Evolutionary conservation across 1,140 invertebrate species (phyloP).

Genomic region (Euborellia annulipes): DNA sequence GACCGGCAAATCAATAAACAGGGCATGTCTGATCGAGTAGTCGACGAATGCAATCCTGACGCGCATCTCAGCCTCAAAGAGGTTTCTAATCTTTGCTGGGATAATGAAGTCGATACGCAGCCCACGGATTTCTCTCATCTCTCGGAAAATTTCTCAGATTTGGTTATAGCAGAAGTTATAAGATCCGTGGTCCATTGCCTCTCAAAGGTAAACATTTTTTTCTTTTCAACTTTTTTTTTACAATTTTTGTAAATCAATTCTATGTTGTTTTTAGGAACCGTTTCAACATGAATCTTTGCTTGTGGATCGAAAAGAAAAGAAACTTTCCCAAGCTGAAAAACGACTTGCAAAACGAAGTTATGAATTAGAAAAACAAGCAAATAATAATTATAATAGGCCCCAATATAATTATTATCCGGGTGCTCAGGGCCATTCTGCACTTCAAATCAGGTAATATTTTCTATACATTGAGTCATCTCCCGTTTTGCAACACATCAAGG

Average conservation of each 20-base stretch:
- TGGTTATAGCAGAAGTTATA: constrained; percentile 60
- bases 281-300: constrained; percentile 95
- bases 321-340: constrained; percentile 89
- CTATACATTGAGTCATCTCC: too few species aligned
- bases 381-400: constrained; percentile 37
- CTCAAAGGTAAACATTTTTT: constrained; percentile 33
- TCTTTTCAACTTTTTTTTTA: background rate
- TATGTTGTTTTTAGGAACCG: constrained; percentile 42
- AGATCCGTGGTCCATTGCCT: constrained; percentile 47
- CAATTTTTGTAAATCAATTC: background rate
- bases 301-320: constrained; percentile 89
- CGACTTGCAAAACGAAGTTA: constrained; percentile 83
- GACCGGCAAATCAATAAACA: constrained; percentile 97
- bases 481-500: background rate
- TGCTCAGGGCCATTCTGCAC: constrained; percentile 1
- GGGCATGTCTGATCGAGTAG: constrained; percentile 90
- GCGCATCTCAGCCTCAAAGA: constrained; percentile 89
- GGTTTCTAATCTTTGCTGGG: constrained; percentile 83
- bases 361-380: constrained; percentile 83
- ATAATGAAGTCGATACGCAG: constrained; percentile 70
- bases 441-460: constrained; percentile 12
- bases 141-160: constrained; percentile 62
- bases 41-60: constrained; percentile 95
- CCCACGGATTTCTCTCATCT: constrained; percentile 48
- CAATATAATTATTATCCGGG: constrained; percentile 30